Base-by-base conservation (phyloP, 2,888 invertebrate genomes). In the Andrena dorsata region DNA sequence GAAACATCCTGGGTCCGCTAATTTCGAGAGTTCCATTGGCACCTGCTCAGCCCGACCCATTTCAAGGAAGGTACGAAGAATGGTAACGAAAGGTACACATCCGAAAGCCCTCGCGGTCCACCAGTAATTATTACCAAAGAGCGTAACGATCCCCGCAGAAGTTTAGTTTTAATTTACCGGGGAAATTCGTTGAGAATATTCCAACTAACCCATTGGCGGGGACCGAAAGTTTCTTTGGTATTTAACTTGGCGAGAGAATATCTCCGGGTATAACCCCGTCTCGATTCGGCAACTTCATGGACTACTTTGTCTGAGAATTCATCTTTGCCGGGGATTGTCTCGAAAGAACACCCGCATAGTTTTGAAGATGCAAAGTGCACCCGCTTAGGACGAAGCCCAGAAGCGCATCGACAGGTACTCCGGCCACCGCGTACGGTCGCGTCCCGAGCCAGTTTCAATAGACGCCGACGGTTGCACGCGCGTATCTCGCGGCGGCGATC, bases 401-500 rank as follows among this genome's bases (percentile, higher is more conserved):
- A 13, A 23, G 41, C 47, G 28, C 35, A 10, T 28, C 20, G 65
- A 65, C 61, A 35, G 35, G 10, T 35, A 32, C 71, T 70, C 41
- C 28, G 30, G 26, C 49, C 28, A 74, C 2, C 16, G 30, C n/a
- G 20, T 63, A 35, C 51, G 20, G 53, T 20, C 63, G 68, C 30
- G 68, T 69, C 66, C 6, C 32, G 75, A 16, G 10, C 58, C 10
- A 66, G 61, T 30, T 30, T 5, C 79, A 65, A 56, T 30, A 49
- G 28, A 49, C 20, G n/a, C 16, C 20, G 7, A 41, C n/a, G 28
- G 10, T 66, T 41, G 13, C 16, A 41, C 10, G 7, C 16, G 23
- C 49, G 76, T 80, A 68, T 74, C 68, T 84, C 58, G n/a, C 16
- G 49, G 53, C 58, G 76, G 65, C 77, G 70, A 81, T 87, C 73